Percentiles rank a stretch among this genome's conserved stretches.
Conservation (phyloP, 2,797 vertebrate species). For the Linurgus olivaceus region DNA sequence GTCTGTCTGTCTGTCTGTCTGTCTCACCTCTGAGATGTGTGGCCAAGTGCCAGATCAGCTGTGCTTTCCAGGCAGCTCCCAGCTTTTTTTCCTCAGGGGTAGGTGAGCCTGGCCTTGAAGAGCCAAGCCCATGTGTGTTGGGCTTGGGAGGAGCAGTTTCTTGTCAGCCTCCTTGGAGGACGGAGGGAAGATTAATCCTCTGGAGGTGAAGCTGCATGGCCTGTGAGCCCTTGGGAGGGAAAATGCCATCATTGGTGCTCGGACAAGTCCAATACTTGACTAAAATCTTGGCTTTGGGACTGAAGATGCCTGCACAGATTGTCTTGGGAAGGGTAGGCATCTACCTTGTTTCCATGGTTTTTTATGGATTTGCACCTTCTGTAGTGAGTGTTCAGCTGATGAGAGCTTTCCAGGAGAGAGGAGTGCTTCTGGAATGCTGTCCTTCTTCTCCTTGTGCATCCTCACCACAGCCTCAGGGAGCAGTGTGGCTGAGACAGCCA, state of each 20-base stretch:
- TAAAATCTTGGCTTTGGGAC: not conserved
- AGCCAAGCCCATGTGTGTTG: not conserved
- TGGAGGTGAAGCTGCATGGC: not conserved
- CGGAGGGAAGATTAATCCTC: not conserved
- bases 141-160: not conserved
- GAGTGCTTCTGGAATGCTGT: not conserved
- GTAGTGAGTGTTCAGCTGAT: not conserved
- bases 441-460: not conserved
- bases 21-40: not conserved
- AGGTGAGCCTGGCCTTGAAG: constrained; percentile 48
- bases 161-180: not conserved
- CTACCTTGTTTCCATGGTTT: not conserved
- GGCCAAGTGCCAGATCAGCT: constrained; percentile 45
- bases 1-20: not conserved
- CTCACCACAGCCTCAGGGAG: not conserved
- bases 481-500: accelerated
- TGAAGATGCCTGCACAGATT: not conserved
- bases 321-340: not conserved
- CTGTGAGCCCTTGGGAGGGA: not conserved
- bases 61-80: constrained; percentile 17
- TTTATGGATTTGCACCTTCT: not conserved
- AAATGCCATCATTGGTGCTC: not conserved
- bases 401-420: not conserved
- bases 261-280: not conserved
- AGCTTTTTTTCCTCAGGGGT: not conserved